Conservation (phyloP, 1,140 invertebrate species). For the Venustaconcha ellipsiformis region DNA sequence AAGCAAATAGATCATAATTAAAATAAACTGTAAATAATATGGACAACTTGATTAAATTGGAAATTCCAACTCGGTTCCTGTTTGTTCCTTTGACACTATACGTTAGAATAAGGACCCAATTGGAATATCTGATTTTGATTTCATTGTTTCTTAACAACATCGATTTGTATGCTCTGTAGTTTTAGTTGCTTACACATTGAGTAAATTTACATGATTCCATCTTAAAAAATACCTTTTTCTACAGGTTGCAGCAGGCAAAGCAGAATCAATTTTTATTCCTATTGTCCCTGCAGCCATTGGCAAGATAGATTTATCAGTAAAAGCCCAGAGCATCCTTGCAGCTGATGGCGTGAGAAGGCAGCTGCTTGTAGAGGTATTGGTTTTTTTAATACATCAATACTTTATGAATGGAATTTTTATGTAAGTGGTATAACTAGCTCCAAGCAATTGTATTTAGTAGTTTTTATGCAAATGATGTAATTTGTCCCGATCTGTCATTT, state of each 20-base stretch:
- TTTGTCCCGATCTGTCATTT: not conserved
- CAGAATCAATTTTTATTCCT: conserved; percentile 16
- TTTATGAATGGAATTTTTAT: not conserved
- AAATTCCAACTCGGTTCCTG: too few species aligned
- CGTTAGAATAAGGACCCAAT: too few species aligned
- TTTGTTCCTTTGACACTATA: too few species aligned
- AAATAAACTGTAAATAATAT: too few species aligned
- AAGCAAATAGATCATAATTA: too few species aligned
- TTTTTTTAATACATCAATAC: not conserved
- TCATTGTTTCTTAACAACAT: too few species aligned
- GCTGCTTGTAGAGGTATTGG: conserved; percentile 20
- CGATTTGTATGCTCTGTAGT: too few species aligned
- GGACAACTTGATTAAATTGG: too few species aligned
- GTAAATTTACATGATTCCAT: too few species aligned
- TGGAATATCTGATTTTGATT: too few species aligned
- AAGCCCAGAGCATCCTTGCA: conserved; percentile 9
- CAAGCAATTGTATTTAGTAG: not conserved
- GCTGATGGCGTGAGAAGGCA: conserved; percentile 19
- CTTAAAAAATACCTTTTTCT: not conserved
- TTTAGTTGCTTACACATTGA: too few species aligned
- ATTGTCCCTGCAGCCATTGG: conserved; percentile 16
- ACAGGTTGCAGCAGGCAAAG: conserved; percentile 10
- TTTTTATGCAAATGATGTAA: not conserved
- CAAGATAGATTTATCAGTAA: conserved; percentile 13
- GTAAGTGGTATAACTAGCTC: too few species aligned